phyloP scores from a whole-genome alignment of 2,888 invertebrate genomes.

The Chrysodeixis includens region DNA sequence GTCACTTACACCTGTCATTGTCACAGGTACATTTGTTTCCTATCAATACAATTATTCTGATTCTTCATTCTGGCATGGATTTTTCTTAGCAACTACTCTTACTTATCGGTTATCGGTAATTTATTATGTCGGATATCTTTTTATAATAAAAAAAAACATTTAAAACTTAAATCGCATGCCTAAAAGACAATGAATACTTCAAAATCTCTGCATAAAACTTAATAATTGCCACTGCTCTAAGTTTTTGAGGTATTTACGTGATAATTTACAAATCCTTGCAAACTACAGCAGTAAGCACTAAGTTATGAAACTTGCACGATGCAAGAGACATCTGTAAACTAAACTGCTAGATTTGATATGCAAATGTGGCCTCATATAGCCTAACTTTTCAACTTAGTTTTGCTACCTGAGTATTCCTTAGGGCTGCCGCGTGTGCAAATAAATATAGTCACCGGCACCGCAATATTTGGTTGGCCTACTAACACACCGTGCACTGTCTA shows the following conservation, averaged over 20 bases:
- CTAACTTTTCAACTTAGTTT: slow-evolving; percentile 61
- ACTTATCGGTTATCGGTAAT: too few relatives aligned
- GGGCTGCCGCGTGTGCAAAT: slow-evolving; percentile 21
- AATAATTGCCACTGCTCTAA: background rate
- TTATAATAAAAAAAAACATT: too few relatives aligned
- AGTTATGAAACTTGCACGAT: slow-evolving; percentile 55
- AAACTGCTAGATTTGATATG: slow-evolving; percentile 63
- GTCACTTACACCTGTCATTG: too few relatives aligned
- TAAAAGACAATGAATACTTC: background rate
- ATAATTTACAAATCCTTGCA: slow-evolving; percentile 45
- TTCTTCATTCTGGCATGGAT: too few relatives aligned
- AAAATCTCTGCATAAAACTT: background rate
- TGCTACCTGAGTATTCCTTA: slow-evolving; percentile 34
- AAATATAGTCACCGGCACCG: too few relatives aligned
- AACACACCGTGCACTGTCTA: too few relatives aligned
- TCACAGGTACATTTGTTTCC: too few relatives aligned
- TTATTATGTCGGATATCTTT: too few relatives aligned
- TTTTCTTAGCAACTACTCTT: too few relatives aligned
- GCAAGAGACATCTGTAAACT: slow-evolving; percentile 57
- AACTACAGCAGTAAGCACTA: slow-evolving; percentile 29
- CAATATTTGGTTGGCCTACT: too few relatives aligned
- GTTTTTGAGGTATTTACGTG: slow-evolving; percentile 14
- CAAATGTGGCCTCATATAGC: slow-evolving; percentile 61
- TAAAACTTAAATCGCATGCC: background rate
- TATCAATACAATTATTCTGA: too few relatives aligned